Base-by-base conservation (phyloP, 2,888 invertebrate species). In the Apoderus coryli region DNA sequence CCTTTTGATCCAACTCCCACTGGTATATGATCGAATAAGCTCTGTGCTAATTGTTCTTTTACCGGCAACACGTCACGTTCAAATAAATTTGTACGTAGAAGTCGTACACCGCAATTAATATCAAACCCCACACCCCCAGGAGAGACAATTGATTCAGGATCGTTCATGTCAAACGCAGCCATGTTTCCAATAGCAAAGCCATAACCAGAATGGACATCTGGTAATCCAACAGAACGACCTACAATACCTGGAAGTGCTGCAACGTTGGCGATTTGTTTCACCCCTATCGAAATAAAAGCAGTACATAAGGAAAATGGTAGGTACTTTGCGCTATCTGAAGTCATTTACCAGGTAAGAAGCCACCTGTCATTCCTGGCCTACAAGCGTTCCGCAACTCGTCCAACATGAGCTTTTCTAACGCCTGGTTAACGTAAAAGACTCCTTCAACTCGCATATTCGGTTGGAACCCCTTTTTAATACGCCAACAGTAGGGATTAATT, bases 381-480 rank as follows among this genome's bases (percentile, higher is more conserved):
- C 92, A 92, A 0, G 92, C 69, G 57, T 92, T 89, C 46, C 75
- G 68, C 40, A 98, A 60, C 57, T 98, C 98, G 24, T 99, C 96
- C 53, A 99, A 75, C 95, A 98, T 98, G 2, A 99, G 64, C 46
- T 76, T 78, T 57, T 98, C 96, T 43, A 99, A 64, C 4, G 75
- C 72, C 37, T 69, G 69, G 53, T 99, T 99, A 0, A 95, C 95
- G 58, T 93, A 98, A 60, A 98, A 98, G 14, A 86, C 64, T 10
- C 98, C 98, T 61, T 98, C 98, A 7, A 95, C 93, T 48, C 90
- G 93, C 98, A 98, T 98, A 50, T 96, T 95, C 1, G 95, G 93
- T 52, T 98, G 96, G 58, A 98, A 98, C 3, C 95, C 96, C 56
- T 88, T 96, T 52, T 95, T 95, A 39, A 99, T 98, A 50, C 69